Evolutionary conservation across 2,888 invertebrate species (phyloP), one percentile per base, ranked within the genome.

Genomic region (Eupeodes luniger): DNA sequence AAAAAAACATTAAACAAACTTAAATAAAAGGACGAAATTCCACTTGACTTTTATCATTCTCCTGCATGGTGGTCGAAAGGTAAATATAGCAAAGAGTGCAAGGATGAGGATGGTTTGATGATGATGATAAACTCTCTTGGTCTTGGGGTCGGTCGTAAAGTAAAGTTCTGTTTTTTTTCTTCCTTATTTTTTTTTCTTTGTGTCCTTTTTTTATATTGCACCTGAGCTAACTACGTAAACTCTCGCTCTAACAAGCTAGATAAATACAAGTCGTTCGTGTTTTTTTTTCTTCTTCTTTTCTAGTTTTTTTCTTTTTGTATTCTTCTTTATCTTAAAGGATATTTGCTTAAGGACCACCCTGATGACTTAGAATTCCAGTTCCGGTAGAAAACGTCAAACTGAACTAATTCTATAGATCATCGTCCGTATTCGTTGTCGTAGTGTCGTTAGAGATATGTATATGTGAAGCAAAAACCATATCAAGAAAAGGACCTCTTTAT

Each of bases 171-270:
- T 82, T 72, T 53, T 53, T 19, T 55, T 16, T 55, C 7, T n/a
- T 1, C n/a, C 53, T 64, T 64, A 36, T 75, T 70, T 55, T 27
- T 47, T 55, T 27, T 47, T 47, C 4, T 34, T 59, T 64, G 27
- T 27, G 27, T 27, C 3, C 27, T 74, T 74, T 57, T 55, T 70
- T 82, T 77, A 27, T 79, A 27, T 79, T 76, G 77, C 27, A 61
- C 66, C 88, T 88, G 85, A 72, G 75, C 69, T 85, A 88, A 88
- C 84, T 88, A 74, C 61, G 84, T 87, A 72, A 87, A 87, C 87
- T 84, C 70, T 79, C 64, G 67, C 82, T 79, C 82, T 86, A 86
- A 86, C 83, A 79, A 80, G 80, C 83, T 88, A 85, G 85, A 88
- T 78, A 88, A 88, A 88, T 88, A 72, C 57, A 88, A 81, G 74